Conservation (phyloP, 2,888 invertebrate species). For the Heliothis peltigera region DNA sequence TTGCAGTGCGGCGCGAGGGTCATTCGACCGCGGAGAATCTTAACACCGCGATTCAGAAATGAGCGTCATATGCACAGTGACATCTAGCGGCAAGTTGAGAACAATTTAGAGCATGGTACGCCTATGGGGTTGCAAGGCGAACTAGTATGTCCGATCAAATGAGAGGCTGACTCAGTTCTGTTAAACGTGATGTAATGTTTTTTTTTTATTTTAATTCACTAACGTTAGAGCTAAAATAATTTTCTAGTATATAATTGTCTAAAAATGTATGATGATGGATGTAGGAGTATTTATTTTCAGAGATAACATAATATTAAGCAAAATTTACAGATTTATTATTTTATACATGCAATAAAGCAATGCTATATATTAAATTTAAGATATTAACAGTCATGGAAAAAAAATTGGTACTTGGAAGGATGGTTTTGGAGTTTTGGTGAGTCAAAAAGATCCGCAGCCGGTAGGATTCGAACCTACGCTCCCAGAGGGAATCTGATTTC, state of each 20-base stretch:
- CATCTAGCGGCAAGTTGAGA: constrained; percentile 30
- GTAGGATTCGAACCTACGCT: constrained; percentile 96
- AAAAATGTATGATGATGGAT: too few species aligned
- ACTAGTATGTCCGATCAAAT: background rate
- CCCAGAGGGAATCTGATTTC: constrained; percentile 96
- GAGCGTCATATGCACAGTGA: background rate
- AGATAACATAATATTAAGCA: too few species aligned
- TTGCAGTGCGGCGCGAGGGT: background rate
- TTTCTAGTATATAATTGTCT: too few species aligned
- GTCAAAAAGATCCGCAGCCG: constrained; percentile 91
- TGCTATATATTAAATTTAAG: too few species aligned
- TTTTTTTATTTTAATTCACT: too few species aligned
- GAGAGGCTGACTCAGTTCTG: background rate
- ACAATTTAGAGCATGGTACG: constrained; percentile 3
- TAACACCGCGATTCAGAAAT: background rate
- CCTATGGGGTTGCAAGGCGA: background rate
- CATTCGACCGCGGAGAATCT: background rate
- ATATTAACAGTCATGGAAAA: too few species aligned
- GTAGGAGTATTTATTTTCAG: too few species aligned
- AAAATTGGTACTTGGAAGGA: too few species aligned
- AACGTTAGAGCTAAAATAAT: too few species aligned
- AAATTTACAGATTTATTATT: too few species aligned
- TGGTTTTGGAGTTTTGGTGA: background rate
- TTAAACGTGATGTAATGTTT: too few species aligned
- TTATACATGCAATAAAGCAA: too few species aligned